Evolutionary conservation across 2,888 invertebrate species (phyloP), one percentile per base, ranked within the genome.

Genomic region (Apamea sordens): DNA sequence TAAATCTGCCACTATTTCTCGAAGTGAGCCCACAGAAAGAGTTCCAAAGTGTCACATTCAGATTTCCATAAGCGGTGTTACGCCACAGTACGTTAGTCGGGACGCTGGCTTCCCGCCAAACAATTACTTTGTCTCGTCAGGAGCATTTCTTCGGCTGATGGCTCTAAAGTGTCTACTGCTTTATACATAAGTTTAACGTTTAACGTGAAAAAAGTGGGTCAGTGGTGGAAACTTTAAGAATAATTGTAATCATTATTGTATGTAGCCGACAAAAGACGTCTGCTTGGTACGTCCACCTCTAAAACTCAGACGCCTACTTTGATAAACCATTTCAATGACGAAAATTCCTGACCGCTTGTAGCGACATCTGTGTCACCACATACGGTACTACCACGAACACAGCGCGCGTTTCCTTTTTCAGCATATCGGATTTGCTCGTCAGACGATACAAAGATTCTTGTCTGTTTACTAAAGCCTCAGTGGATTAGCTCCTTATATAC

Each of bases 101-200:
- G 64, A 77, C 76, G 83, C 88, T 96, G 96, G 96, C 96, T 82
- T 76, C 50, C 69, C 87, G 95, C 96, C 96, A 96, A 94, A 95
- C 95, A 95, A 96, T 96, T 95, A 95, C 95, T 95, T 94, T 94
- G 94, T 92, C 94, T 95, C 95, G 93, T 95, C 95, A 95, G 91
- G 92, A 93, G 87, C 94, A 91, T 93, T 94, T 93, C 93, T 93
- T 92, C 92, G 88, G 92, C 92, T 93, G 94, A 95, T 94, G 93
- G 92, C 90, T 91, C 92, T 92, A 90, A 92, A 94, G 92, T 91
- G 91, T 93, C 92, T 76, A 50, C 77, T 83, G 81, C 77, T 80
- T 87, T 79, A 75, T 76, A 89, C 76, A 80, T 88, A 84, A 84
- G 73, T 89, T 89, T 81, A 80, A 72, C 77, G 82, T 84, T 86